phyloP scores from a whole-genome alignment of 2,113 vertebrate species.

The Pyrgilauda ruficollis region DNA sequence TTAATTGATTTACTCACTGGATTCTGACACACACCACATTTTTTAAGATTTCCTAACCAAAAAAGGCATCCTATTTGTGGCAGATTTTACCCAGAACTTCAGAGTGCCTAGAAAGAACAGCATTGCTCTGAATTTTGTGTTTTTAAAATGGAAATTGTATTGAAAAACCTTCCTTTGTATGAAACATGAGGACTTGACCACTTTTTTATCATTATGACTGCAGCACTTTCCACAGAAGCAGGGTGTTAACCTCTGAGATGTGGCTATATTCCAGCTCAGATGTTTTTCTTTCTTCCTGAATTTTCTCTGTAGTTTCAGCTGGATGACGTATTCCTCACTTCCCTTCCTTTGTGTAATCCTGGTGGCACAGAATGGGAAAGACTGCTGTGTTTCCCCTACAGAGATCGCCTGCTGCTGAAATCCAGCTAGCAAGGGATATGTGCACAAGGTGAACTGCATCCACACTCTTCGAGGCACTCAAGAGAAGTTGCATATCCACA shows the following conservation, averaged over 20 bases:
- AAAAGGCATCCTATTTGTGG: neutral
- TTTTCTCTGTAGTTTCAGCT: slow-evolving; percentile 44
- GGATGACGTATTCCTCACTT: slow-evolving; percentile 49
- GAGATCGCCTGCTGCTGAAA: neutral
- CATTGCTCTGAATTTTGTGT: neutral
- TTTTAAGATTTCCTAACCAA: neutral
- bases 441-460: neutral
- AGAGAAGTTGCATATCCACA: neutral
- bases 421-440: neutral
- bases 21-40: neutral
- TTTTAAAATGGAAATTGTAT: neutral
- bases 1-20: neutral
- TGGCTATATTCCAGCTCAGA: slow-evolving; percentile 28
- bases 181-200: neutral
- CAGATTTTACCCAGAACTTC: neutral
- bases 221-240: neutral
- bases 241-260: slow-evolving; percentile 25
- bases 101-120: neutral
- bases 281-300: slow-evolving; percentile 50
- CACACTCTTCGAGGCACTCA: neutral
- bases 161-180: neutral
- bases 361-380: slow-evolving; percentile 26
- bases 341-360: slow-evolving; percentile 47
- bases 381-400: slow-evolving; percentile 19
- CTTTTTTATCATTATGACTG: neutral